These are phyloP conservation scores for Microtus richardsoni DNA, from an alignment of 2,113 vertebrate species.

Conservation along the genomic window DNA sequence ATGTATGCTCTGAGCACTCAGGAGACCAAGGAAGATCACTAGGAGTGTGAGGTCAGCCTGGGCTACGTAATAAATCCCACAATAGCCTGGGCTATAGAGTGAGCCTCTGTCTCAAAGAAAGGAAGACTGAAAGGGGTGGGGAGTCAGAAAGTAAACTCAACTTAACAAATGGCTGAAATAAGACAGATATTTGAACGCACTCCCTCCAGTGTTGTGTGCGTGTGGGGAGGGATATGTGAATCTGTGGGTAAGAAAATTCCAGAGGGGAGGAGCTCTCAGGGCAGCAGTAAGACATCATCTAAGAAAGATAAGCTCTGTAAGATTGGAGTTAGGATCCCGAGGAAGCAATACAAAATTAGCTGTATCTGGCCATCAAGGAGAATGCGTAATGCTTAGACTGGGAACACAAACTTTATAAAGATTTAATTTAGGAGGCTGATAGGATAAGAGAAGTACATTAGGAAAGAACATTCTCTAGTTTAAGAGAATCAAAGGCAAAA, in stretches of 20 bases:
- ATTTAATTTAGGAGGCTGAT: background rate
- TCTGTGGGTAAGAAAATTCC: background rate
- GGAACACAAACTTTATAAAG: slow-evolving; percentile 14
- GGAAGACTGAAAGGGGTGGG: background rate
- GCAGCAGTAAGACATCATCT: background rate
- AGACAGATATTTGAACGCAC: background rate
- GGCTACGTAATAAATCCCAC: background rate
- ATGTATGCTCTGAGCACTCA: background rate
- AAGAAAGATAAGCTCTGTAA: background rate
- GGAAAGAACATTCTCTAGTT: background rate
- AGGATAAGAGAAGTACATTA: slow-evolving; percentile 11
- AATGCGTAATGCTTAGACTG: background rate
- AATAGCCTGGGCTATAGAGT: background rate
- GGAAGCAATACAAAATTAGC: background rate
- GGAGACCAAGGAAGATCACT: background rate
- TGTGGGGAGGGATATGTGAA: background rate
- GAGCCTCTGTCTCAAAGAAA: background rate
- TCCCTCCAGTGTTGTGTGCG: background rate
- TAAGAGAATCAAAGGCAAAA: slow-evolving; percentile 7
- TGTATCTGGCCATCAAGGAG: background rate
- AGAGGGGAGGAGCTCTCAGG: background rate
- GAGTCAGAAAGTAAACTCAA: background rate
- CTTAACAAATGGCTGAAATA: background rate
- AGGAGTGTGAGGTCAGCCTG: background rate
- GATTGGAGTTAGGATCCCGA: background rate